These are phyloP conservation scores for Channa maculata DNA, from an alignment of 2,113 vertebrate species.

Conservation along the genomic window DNA sequence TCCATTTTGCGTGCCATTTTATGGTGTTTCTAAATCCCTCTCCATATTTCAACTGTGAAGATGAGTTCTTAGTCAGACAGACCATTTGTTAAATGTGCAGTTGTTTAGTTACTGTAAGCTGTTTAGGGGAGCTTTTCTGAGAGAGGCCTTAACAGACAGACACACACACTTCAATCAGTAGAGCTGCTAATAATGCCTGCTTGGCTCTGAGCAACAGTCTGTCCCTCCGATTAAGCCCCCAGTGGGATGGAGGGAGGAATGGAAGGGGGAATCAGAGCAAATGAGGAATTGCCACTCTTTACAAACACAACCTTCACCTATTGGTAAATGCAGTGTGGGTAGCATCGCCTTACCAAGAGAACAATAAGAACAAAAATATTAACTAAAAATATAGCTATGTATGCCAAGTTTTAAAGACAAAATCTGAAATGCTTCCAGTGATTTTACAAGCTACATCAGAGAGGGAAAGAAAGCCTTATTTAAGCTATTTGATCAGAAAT, in stretches of 20 bases:
- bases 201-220: conserved; percentile 71
- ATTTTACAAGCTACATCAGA: conserved; percentile 20
- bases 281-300: conserved; percentile 31
- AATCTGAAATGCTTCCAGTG: conserved; percentile 3
- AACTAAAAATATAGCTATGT: neutral
- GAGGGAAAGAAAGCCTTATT: neutral
- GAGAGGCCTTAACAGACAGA: conserved; percentile 56
- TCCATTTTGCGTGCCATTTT: neutral
- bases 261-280: conserved; percentile 4
- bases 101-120: conserved; percentile 77
- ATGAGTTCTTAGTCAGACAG: conserved; percentile 49
- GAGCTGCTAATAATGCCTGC: conserved; percentile 70
- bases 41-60: conserved; percentile 50
- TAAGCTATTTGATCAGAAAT: neutral
- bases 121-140: conserved; percentile 74
- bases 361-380: neutral
- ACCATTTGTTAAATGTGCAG: conserved; percentile 73
- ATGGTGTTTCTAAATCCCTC: conserved; percentile 34
- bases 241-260: conserved; percentile 13
- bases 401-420: neutral
- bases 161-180: conserved; percentile 57
- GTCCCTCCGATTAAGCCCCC: conserved; percentile 71
- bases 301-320: conserved; percentile 19
- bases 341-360: neutral
- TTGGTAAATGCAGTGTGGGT: neutral